Conservation (phyloP, 2,113 vertebrate species). For the Chloropsis cyanopogon region DNA sequence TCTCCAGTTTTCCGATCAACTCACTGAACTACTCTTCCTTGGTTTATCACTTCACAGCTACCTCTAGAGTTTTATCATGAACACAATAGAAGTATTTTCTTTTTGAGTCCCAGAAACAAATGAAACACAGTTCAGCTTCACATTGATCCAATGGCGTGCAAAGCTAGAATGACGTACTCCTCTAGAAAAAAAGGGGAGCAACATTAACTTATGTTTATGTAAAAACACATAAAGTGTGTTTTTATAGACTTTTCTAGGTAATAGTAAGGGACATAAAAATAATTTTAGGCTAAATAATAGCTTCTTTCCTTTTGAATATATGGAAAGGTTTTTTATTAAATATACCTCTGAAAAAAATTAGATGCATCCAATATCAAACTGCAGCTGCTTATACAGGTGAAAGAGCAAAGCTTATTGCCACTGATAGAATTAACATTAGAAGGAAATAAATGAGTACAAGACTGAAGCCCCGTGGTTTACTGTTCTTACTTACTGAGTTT, state of each 20-base stretch:
- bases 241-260: not conserved
- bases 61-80: not conserved
- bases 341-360: not conserved
- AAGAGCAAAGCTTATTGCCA: not conserved
- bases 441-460: not conserved
- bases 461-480: not conserved
- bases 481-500: not conserved
- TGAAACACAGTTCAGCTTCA: not conserved
- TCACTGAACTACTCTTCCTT: not conserved
- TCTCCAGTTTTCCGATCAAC: not conserved
- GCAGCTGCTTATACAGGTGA: not conserved
- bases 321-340: not conserved
- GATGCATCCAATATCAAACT: not conserved
- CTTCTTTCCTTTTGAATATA: not conserved
- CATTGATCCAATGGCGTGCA: not conserved
- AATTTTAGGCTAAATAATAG: not conserved
- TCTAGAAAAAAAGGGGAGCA: not conserved
- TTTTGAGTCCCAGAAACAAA: not conserved
- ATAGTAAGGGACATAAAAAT: not conserved
- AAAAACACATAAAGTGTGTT: not conserved
- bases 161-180: not conserved
- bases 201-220: not conserved
- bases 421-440: not conserved
- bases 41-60: not conserved
- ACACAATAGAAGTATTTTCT: not conserved